Evolutionary conservation across 2,888 invertebrate species (phyloP), one percentile per base, ranked within the genome.

Genomic region (Hipparchia sbordonii): DNA sequence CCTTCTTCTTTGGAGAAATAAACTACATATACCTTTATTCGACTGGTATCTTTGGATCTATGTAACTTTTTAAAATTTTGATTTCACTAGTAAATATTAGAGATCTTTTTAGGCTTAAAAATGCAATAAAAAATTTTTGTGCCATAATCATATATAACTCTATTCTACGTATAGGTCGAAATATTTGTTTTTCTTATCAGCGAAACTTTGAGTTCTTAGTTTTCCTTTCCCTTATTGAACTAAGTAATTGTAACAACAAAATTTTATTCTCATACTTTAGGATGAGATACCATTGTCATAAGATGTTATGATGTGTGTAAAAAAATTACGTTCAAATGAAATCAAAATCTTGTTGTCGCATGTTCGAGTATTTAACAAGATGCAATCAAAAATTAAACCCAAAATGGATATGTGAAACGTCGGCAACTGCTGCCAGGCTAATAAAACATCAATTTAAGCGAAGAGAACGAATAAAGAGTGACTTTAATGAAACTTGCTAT

Each of bases 401-500:
- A 51, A 51, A 51, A 51, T 45, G 13, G 23, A 23, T 8, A 56
- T 56, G n/a, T 45, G 13, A 56, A 67, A 56, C 56, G 45, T n/a
- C 45, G 5, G 6, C 57, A 46, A 67, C 23, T 46, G 57, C 67
- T 46, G 9, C 56, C 13, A 62, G 70, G 68, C 52, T 62, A 54
- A 33, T 72, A 74, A 77, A 74, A 74, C 74, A 73, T 74, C 67
- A 70, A 72, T 72, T 61, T 54, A 70, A 62, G 62, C 12, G 52
- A 54, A 70, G 12, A 70, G 13, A 45, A 46, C 23, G 54, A 62
- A 70, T 70, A 76, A 74, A 74, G 61, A 76, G 72, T 73, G 72
- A 73, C 74, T 76, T 76, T 77, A 73, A 77, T 73, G 70, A 75
- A 83, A 82, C 81, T 86, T 77, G 72, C 82, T 79, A 87, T 84